phyloP scores from a whole-genome alignment of 2,888 invertebrate species.

The Callimorpha dominula region DNA sequence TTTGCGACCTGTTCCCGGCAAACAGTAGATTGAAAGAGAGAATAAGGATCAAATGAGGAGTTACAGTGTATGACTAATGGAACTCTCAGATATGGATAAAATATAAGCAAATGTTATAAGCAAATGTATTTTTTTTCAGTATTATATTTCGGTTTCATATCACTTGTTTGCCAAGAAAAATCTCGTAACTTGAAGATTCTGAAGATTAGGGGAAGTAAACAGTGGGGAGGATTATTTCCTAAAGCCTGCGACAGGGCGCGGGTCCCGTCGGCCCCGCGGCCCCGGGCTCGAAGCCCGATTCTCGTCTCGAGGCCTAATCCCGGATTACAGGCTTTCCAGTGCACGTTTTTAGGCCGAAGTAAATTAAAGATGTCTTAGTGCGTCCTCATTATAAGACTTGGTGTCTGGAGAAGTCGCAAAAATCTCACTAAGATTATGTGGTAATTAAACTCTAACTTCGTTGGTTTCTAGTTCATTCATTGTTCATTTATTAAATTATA shows the following conservation, averaged over 20 bases:
- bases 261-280: neutral
- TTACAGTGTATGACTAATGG: no score
- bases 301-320: constrained; percentile 39
- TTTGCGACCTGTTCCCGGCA: no score
- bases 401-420: neutral
- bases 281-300: constrained; percentile 6
- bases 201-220: constrained; percentile 42
- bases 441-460: neutral
- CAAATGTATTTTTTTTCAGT: neutral
- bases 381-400: constrained; percentile 7
- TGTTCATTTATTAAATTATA: no score
- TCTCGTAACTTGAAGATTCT: constrained; percentile 27
- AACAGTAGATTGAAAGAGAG: no score
- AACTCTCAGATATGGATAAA: no score
- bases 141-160: neutral
- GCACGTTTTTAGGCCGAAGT: constrained; percentile 36
- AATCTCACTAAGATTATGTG: neutral
- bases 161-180: constrained; percentile 8
- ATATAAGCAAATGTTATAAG: no score
- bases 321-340: constrained; percentile 33
- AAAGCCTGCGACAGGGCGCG: constrained; percentile 19
- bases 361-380: constrained; percentile 43
- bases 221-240: constrained; percentile 40
- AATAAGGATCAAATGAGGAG: no score
- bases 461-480: neutral